Conservation (phyloP, 1,140 invertebrate species). For the Trypoxylus dichotomus region DNA sequence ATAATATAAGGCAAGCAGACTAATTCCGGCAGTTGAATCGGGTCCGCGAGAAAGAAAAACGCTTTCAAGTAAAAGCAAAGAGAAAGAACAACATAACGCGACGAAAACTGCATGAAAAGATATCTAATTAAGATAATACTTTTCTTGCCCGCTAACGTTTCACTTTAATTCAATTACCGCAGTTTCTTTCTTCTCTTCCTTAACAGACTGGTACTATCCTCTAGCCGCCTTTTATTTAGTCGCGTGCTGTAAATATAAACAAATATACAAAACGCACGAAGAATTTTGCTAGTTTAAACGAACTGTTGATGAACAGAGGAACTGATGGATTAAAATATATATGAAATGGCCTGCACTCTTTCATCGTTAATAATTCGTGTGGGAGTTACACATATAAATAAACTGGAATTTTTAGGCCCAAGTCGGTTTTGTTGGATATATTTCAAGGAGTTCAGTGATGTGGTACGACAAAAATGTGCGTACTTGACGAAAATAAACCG, state of each 20-base stretch:
- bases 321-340: not conserved
- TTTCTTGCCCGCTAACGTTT: conserved; percentile 18
- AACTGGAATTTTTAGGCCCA: not conserved
- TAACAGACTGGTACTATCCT: not conserved
- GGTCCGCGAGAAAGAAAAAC: not conserved
- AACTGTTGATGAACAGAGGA: not conserved
- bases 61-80: not conserved
- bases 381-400: too few species aligned
- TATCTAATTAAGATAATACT: conserved; percentile 23
- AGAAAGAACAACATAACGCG: not conserved
- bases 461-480: not conserved
- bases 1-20: conserved; percentile 9
- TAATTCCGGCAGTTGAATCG: not conserved
- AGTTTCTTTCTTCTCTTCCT: not conserved
- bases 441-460: not conserved
- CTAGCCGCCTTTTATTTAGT: not conserved
- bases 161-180: conserved; percentile 15
- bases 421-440: not conserved
- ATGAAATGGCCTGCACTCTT: too few species aligned
- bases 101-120: conserved; percentile 11
- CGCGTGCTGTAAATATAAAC: not conserved
- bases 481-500: not conserved
- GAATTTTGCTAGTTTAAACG: not conserved
- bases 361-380: too few species aligned
- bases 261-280: not conserved